Base-by-base conservation (phyloP, 2,797 vertebrate species). In the Aeoliscus strigatus region DNA sequence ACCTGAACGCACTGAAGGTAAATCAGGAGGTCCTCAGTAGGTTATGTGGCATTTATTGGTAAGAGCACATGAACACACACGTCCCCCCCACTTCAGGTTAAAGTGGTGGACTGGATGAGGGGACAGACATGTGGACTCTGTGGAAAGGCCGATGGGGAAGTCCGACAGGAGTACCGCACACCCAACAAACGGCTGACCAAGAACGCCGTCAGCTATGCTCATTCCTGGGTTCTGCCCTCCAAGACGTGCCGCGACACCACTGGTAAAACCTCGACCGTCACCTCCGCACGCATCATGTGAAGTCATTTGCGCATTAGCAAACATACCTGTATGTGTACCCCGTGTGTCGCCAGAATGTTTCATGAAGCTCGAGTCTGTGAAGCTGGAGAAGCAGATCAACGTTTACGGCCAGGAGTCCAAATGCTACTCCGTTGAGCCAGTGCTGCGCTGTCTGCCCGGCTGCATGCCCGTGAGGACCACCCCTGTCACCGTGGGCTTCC, bases 101-200 rank as follows among this genome's bases (percentile, higher is more conserved):
- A 80, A 71, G 55, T 91, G 71, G 67, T 75, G 10, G 82, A 92
- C 63, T 87, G 86, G 87, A 91, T 93, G 91, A 79, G 60, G 72
- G 90, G 88, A 43, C 71, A 90, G 79, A 90, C 84, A 1, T 89
- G 87, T 57, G 90, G 90, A 39, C 57, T 92, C 25, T 92, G 90
- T 73, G 91, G 90, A 76, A 90, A 67, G 31, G 87, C 82, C 2
- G 85, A 92, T 10, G 90, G 87, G 17, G 89, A 93, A 70, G 34
- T 67, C 27, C 78, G 70, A 66, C 73, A 86, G 43, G 89, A 91
- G 51, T 92, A 76, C 34, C 63, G 56, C 30, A 90, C 63, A 10
- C 89, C 89, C 15, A 88, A 75, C 23, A 59, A 80, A 26, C 79
- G 80, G 14, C 2, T 81, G 53, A 69, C 79, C 44, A 82, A 84